Conservation (phyloP, 2,888 invertebrate genomes). For the Monoplex corrugatus region DNA sequence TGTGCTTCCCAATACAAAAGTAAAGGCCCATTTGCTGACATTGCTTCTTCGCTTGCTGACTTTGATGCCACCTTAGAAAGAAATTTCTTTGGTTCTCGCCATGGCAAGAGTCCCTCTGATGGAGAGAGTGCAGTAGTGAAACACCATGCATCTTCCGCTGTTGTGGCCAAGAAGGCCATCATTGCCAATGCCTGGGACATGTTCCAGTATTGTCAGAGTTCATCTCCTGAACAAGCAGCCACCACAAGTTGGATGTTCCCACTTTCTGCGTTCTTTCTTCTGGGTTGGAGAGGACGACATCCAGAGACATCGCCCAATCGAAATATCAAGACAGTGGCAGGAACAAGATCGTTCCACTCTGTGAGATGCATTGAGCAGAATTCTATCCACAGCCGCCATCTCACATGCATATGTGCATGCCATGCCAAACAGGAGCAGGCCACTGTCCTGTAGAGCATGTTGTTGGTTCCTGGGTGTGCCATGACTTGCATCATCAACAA, state of each 20-base stretch:
- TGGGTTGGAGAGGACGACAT: not conserved
- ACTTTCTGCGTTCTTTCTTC: slow-evolving; percentile 24
- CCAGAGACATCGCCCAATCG: not conserved
- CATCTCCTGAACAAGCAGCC: slow-evolving; percentile 29
- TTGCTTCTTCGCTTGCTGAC: not conserved
- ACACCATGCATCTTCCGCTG: not conserved
- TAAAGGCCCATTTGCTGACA: slow-evolving; percentile 40
- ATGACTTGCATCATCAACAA: too few species aligned
- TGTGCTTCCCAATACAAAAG: slow-evolving; percentile 29
- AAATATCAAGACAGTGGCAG: not conserved
- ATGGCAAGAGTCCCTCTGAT: slow-evolving; percentile 37
- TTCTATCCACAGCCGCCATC: not conserved
- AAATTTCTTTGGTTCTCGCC: slow-evolving; percentile 34
- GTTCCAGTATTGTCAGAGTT: not conserved
- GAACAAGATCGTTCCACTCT: slow-evolving; percentile 13
- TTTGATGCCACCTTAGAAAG: slow-evolving; percentile 18
- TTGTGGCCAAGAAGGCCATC: not conserved
- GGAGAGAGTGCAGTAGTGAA: slow-evolving; percentile 41
- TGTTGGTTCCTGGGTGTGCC: not conserved
- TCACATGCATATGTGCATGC: not conserved
- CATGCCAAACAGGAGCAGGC: slow-evolving; percentile 11
- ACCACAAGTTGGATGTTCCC: not conserved
- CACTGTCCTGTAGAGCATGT: not conserved
- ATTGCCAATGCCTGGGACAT: not conserved
- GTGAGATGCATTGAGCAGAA: not conserved